These are phyloP conservation scores for Chloroceryle aenea DNA, from an alignment of 2,113 vertebrate genomes.

Conservation along the genomic window DNA sequence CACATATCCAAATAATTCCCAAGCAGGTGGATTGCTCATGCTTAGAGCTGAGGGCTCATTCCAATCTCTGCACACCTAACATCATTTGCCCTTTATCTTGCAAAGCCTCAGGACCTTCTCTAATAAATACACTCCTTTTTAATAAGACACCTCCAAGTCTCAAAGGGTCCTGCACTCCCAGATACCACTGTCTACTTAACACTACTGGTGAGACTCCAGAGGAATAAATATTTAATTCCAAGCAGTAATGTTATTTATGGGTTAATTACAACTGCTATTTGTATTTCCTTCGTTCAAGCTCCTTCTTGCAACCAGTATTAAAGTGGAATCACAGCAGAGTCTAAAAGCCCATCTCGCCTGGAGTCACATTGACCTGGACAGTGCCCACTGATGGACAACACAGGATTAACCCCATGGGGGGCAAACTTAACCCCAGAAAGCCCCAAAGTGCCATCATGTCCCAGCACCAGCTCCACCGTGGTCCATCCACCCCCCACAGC, in stretches of 20 bases:
- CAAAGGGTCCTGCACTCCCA: neutral
- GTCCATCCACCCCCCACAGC: too few relatives aligned
- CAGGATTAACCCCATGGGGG: neutral
- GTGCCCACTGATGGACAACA: too few relatives aligned
- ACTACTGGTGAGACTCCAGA: neutral
- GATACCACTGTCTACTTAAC: neutral
- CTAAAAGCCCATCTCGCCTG: neutral
- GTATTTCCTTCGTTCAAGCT: rapidly evolving
- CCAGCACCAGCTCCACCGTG: neutral
- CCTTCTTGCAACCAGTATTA: neutral
- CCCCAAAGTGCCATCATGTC: too few relatives aligned
- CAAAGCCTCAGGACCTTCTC: neutral
- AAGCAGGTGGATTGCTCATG: neutral
- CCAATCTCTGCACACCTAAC: neutral
- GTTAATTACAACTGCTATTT: neutral
- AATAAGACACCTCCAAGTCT: neutral
- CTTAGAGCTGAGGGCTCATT: neutral
- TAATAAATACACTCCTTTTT: neutral
- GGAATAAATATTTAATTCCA: slow-evolving; percentile 13
- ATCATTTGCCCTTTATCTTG: neutral
- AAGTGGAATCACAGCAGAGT: rapidly evolving
- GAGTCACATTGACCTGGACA: neutral
- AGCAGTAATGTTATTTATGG: neutral
- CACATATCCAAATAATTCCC: neutral
- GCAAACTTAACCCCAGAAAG: neutral